phyloP scores from a whole-genome alignment of 2,113 vertebrate species.

The Dromiciops gliroides region DNA sequence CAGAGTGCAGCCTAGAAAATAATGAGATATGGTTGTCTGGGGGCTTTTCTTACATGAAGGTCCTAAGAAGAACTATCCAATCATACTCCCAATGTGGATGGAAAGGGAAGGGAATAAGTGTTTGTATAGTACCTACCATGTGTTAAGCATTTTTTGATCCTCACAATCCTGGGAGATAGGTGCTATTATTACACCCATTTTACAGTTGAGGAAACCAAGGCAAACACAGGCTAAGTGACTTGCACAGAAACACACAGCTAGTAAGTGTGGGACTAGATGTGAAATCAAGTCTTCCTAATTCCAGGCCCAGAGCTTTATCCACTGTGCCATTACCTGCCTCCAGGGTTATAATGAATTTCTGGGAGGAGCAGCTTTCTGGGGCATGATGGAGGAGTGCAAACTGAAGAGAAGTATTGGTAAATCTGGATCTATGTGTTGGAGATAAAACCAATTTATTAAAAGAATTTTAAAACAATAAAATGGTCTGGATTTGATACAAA shows the following conservation, averaged over 20 bases:
- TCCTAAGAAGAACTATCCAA: neutral
- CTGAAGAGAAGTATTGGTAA: neutral
- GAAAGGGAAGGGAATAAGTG: neutral
- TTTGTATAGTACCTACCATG: neutral
- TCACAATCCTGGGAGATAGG: neutral
- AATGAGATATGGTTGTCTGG: neutral
- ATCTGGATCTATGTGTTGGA: neutral
- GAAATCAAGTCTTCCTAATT: neutral
- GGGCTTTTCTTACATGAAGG: neutral
- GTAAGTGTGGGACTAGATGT: neutral
- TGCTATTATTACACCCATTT: neutral
- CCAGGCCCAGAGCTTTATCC: neutral
- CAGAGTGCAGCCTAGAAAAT: neutral
- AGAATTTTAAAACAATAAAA: neutral
- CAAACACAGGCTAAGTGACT: neutral
- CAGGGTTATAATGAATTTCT: neutral
- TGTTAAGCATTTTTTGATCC: neutral
- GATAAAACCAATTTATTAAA: neutral
- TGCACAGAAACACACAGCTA: neutral
- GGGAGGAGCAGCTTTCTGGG: neutral
- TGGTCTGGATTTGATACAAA: neutral
- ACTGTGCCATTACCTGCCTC: neutral
- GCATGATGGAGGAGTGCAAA: neutral
- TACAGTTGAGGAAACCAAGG: neutral
- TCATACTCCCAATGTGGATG: neutral